Evolutionary conservation across 2,888 invertebrate genomes (phyloP).

Genomic region (Blera fallax): DNA sequence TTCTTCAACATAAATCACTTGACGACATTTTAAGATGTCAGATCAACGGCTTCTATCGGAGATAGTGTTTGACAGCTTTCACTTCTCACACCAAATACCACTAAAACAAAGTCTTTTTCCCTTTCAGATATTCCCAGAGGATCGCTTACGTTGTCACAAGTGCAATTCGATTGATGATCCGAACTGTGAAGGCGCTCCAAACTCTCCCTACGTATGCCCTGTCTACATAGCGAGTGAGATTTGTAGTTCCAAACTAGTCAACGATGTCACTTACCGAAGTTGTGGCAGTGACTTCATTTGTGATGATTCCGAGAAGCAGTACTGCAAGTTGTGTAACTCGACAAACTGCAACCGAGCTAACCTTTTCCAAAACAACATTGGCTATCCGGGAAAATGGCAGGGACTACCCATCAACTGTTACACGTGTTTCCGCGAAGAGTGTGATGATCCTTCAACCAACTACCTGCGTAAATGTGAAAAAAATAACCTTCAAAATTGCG

Average conservation of each 20-base stretch:
- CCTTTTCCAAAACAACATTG: slow-evolving; percentile 74
- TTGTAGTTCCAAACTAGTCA: slow-evolving; percentile 77
- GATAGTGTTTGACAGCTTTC: too few relatives aligned
- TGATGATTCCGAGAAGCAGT: slow-evolving; percentile 76
- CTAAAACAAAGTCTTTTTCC: not conserved
- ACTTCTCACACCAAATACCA: not conserved
- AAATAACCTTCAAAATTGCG: slow-evolving; percentile 77
- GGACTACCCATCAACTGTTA: slow-evolving; percentile 77
- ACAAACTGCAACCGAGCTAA: slow-evolving; percentile 77
- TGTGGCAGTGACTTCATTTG: slow-evolving; percentile 78
- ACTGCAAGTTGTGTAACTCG: slow-evolving; percentile 76
- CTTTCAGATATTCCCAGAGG: slow-evolving; percentile 75
- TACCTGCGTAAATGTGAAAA: slow-evolving; percentile 74
- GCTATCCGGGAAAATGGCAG: slow-evolving; percentile 78
- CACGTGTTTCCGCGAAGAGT: slow-evolving; percentile 74
- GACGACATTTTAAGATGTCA: too few relatives aligned
- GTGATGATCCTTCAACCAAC: slow-evolving; percentile 66
- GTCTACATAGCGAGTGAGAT: slow-evolving; percentile 72
- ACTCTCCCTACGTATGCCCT: slow-evolving; percentile 74
- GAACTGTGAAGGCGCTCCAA: slow-evolving; percentile 74
- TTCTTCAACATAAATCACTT: too few relatives aligned
- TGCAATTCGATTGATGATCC: slow-evolving; percentile 76
- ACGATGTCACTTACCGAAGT: slow-evolving; percentile 77
- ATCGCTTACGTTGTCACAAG: slow-evolving; percentile 77
- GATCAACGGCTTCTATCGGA: too few relatives aligned